Evolutionary conservation across 2,113 vertebrate species (phyloP).

Genomic region (Pluvianellus socialis): DNA sequence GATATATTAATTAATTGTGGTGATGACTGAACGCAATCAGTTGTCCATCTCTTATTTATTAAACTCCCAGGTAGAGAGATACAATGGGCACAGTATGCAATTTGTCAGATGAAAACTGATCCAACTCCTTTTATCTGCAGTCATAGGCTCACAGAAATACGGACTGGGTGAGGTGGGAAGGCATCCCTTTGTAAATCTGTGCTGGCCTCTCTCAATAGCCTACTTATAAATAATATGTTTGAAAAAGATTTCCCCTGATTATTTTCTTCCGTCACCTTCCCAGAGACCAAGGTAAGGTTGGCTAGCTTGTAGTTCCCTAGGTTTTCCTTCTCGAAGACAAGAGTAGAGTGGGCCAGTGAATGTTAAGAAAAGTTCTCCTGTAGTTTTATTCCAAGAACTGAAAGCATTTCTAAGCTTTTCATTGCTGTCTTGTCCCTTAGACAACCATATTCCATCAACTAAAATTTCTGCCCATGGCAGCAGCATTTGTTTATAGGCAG

Average conservation of each 20-base stretch:
- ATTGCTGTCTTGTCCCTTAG: too few relatives aligned
- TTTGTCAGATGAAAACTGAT: background rate
- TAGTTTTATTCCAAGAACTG: background rate
- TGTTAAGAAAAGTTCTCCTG: background rate
- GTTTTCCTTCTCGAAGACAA: background rate
- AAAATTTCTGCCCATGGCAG: background rate
- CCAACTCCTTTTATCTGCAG: background rate
- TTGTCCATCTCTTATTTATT: background rate
- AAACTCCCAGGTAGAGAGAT: background rate
- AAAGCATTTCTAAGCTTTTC: background rate
- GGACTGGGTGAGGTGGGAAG: background rate
- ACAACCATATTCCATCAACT: background rate
- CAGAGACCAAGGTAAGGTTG: background rate
- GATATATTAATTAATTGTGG: background rate
- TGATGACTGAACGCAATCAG: background rate
- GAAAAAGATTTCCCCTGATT: background rate
- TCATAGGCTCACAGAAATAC: background rate
- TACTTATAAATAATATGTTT: background rate
- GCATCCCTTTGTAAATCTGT: background rate
- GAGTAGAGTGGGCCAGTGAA: background rate
- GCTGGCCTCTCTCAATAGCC: background rate
- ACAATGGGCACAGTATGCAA: too few relatives aligned
- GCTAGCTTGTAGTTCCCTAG: background rate
- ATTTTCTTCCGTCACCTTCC: background rate
- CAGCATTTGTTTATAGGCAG: background rate